A percentile compares a stretch with the other conserved stretches of the same genome.
phyloP scores from a whole-genome alignment of 2,797 vertebrate genomes.

The Dendrocincla tyrannina region DNA sequence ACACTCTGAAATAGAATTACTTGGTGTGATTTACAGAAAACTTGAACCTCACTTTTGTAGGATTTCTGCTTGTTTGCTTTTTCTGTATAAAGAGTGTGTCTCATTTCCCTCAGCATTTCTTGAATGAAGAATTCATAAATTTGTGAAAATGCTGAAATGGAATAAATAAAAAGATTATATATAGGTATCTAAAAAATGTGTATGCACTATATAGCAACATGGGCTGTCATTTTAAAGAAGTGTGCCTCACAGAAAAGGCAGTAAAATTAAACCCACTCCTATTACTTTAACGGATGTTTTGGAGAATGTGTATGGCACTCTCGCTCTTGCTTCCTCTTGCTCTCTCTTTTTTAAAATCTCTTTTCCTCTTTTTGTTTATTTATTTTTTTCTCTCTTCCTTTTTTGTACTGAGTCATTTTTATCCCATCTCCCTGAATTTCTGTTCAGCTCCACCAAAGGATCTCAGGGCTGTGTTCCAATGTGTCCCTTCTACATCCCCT shows the following conservation, averaged over 20 bases:
- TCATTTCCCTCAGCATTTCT: background rate
- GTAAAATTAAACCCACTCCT: background rate
- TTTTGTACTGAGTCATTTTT: background rate
- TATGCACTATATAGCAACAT: background rate
- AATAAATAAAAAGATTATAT: background rate
- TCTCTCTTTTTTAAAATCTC: background rate
- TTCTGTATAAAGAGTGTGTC: background rate
- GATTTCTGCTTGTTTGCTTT: background rate
- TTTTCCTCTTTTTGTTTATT: background rate
- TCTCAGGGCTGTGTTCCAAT: background rate
- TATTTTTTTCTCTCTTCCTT: background rate
- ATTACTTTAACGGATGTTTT: background rate
- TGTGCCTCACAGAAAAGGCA: background rate
- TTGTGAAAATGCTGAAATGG: background rate
- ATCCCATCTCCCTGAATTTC: background rate
- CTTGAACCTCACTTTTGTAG: background rate
- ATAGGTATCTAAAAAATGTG: background rate
- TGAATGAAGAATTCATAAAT: background rate
- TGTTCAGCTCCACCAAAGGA: background rate
- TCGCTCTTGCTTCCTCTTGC: background rate
- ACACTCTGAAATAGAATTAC: background rate
- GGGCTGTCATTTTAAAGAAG: background rate
- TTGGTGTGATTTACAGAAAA: background rate
- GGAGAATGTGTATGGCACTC: background rate
- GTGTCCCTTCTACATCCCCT: background rate